Evolutionary conservation across 1,140 invertebrate species (phyloP), one percentile per base, ranked within the genome.

Genomic region (Drosophila sproati): DNA sequence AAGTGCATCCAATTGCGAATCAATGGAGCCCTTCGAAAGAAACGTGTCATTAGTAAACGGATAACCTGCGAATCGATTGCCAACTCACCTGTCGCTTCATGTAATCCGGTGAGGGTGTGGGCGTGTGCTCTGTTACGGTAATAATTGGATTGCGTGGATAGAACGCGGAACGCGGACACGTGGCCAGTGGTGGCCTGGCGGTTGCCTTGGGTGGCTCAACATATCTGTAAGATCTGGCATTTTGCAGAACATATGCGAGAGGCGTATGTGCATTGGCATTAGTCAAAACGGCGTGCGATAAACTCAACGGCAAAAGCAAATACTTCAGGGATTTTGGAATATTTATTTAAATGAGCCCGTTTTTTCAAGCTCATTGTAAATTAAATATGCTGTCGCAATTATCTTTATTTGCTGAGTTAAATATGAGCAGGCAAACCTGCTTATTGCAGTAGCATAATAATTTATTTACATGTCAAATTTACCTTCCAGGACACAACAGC

Each of bases 41-140:
- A n/a, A 32, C 3, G 5, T 20, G 43, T 8, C 2, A 7, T 32
- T 37, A 5, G 47, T 8, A 12, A 5, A 29, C 6, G 5, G 39
- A 2, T 32, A 3, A 7, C 1, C 0, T n/a, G 5, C 12, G 2
- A n/a, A 3, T 6, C 10, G 2, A n/a, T 2, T 37, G 29, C 5
- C 5, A 3, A n/a, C 47, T 56, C 10, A 97, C 97, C 93, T 96
- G 96, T 93, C 96, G 93, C 55, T 94, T 95, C 78, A 97, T 94
- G 80, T 96, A 97, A 85, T 97, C 97, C 1, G 96, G 96, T 2
- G 96, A 97, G 6, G 97, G 97, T 5, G 96, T 96, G 0, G 97
- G 97, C 1, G 97, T 98, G 89, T 99, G 97, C 91, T 98, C 97
- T 1, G 98, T 99, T 0, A 99, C 97, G 2, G 98, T 99, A 50